Evolutionary conservation across 2,113 vertebrate genomes (phyloP), one percentile per base, ranked within the genome.

Genomic region (Candoia aspera): DNA sequence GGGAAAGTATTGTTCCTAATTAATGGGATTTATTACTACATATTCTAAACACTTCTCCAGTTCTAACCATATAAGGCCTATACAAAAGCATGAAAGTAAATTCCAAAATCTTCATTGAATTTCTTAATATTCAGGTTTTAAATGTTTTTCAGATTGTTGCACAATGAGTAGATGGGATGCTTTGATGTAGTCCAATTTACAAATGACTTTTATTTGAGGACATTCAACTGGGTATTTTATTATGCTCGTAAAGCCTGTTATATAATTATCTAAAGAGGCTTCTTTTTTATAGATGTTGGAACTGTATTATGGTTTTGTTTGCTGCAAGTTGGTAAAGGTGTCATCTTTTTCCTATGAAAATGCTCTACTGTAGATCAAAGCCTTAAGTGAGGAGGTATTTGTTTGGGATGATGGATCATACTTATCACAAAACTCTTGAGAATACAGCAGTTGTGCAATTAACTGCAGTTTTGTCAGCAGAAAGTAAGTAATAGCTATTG

Each of bases 391-490:
- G 10, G 24, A 73, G 24, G 37, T 58, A 46, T 57, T 68, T 42
- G n/a, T 59, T 11, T 83, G 23, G 62, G 23, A 89, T 54, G 46
- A 89, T 85, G 91, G 91, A 92, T 15, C 23, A 89, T 89, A 37
- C 21, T 84, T 85, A 84, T 55, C 58, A 64, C n/a, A 92, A 55
- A 46, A 42, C 87, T 62, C n/a, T 54, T 85, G 91, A 89, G 54
- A 92, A 85, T 89, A 26, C 58, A 62, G 87, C 46, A 89, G 8
- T 54, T 85, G 58, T 46, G 37, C 73, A 92, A 33, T 89, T 89
- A 92, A 89, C 91, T 64, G 17, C 57, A 84, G n/a, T 37, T 24
- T 87, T 91, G 15, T 92, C 79, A 8, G 13, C 73, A 85, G 91
- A 85, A 89, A 85, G 91, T 92, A 89, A 11, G 87, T 88, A 73